Percentiles rank a stretch among this genome's conserved stretches.
phyloP scores from a whole-genome alignment of 2,797 vertebrate genomes.

The Pangasius mekongensis region DNA sequence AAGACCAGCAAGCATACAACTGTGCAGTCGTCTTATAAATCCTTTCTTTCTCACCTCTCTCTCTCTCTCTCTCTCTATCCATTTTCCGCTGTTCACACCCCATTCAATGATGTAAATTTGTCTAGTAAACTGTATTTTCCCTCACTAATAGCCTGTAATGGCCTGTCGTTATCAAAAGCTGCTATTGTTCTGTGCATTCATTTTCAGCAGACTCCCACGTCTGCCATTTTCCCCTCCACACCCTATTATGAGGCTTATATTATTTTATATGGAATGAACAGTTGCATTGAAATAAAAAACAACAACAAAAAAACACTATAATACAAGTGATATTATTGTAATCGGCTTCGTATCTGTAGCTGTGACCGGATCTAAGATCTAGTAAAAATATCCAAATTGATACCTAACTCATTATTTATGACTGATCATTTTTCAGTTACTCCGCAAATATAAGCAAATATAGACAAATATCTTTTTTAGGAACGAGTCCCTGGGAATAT shows the following conservation, averaged over 20 bases:
- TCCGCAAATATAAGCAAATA: background rate
- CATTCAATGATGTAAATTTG: constrained; percentile 60
- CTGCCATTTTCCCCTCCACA: constrained; percentile 29
- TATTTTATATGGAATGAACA: constrained; percentile 34
- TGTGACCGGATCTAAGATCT: background rate
- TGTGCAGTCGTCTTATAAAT: background rate
- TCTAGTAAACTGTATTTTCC: constrained; percentile 61
- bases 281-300: background rate
- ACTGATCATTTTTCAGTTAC: background rate
- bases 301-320: background rate
- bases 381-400: constrained; percentile 4
- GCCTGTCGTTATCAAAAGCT: constrained; percentile 51
- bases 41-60: background rate
- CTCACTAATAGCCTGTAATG: constrained; percentile 59
- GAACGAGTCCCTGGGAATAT: background rate
- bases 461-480: background rate
- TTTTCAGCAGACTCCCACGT: constrained; percentile 38
- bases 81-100: constrained; percentile 53
- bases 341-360: background rate
- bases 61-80: background rate
- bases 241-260: constrained; percentile 32
- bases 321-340: background rate
- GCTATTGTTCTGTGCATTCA: constrained; percentile 56
- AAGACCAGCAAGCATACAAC: background rate
- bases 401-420: background rate